A percentile compares a stretch with the other conserved stretches of the same genome.
These are phyloP conservation scores for Octomys mimax DNA, from an alignment of 2,797 vertebrate genomes.

Conservation along the genomic window DNA sequence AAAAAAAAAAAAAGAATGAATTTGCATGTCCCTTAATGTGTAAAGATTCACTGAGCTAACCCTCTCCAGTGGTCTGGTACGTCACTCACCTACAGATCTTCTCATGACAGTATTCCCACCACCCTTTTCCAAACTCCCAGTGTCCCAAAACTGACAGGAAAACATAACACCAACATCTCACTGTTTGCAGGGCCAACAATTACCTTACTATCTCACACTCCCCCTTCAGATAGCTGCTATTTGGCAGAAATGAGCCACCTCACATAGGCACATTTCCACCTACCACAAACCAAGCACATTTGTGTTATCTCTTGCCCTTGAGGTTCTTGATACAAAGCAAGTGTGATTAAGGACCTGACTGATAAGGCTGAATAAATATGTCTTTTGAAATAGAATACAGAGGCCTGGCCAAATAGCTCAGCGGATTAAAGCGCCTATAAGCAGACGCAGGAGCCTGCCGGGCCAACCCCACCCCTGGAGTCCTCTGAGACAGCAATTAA, in stretches of 20 bases:
- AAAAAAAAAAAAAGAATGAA: not conserved
- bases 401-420: no score
- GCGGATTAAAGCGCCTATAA: no score
- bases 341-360: constrained; percentile 76
- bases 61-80: not conserved
- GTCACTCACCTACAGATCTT: not conserved
- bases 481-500: no score
- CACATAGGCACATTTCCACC: constrained; percentile 61
- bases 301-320: constrained; percentile 81
- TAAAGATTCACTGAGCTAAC: not conserved
- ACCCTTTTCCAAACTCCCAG: not conserved
- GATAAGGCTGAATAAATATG: constrained; percentile 84
- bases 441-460: no score
- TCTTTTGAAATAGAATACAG: constrained; percentile 81
- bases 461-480: no score
- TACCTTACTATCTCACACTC: constrained; percentile 50
- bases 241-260: constrained; percentile 51
- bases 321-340: constrained; percentile 77
- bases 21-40: not conserved
- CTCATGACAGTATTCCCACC: not conserved
- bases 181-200: not conserved
- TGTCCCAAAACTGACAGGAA: not conserved
- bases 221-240: constrained; percentile 25
- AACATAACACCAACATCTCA: not conserved
- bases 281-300: constrained; percentile 75